Evolutionary conservation across 2,888 invertebrate species (phyloP).

Genomic region (Zaprionus bogoriensis): DNA sequence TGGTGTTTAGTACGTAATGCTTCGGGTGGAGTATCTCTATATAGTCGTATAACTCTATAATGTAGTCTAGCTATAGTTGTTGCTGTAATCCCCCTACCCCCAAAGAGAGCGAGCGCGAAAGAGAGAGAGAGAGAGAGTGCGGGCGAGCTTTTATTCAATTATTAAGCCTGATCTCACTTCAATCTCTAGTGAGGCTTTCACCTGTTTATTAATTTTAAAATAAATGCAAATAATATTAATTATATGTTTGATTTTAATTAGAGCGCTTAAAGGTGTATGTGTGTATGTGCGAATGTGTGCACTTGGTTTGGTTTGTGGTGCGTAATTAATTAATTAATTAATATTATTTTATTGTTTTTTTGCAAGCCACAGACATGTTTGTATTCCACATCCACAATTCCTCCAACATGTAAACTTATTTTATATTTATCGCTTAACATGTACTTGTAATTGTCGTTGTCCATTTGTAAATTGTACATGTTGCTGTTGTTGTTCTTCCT

Average conservation of each 20-base stretch:
- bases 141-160: neutral
- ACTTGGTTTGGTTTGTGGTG: slow-evolving; percentile 36
- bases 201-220: slow-evolving; percentile 19
- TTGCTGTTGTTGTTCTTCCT: slow-evolving; percentile 3
- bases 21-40: slow-evolving; percentile 10
- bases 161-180: slow-evolving; percentile 5
- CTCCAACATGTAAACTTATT: slow-evolving; percentile 12
- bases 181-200: slow-evolving; percentile 13
- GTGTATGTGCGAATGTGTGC: slow-evolving; percentile 1
- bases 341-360: slow-evolving; percentile 28
- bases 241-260: slow-evolving; percentile 30
- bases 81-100: neutral
- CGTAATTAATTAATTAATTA: slow-evolving; percentile 42
- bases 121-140: neutral
- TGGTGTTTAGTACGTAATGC: slow-evolving; percentile 15
- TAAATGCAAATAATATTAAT: neutral
- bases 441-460: slow-evolving; percentile 33
- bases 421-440: slow-evolving; percentile 43
- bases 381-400: slow-evolving; percentile 49
- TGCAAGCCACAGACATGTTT: slow-evolving; percentile 51
- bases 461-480: slow-evolving; percentile 18
- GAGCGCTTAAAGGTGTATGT: neutral
- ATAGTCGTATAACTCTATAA: neutral
- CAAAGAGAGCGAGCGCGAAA: neutral
- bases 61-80: slow-evolving; percentile 31